Conservation (phyloP, 2,113 vertebrate species). For the Nibea albiflora region DNA sequence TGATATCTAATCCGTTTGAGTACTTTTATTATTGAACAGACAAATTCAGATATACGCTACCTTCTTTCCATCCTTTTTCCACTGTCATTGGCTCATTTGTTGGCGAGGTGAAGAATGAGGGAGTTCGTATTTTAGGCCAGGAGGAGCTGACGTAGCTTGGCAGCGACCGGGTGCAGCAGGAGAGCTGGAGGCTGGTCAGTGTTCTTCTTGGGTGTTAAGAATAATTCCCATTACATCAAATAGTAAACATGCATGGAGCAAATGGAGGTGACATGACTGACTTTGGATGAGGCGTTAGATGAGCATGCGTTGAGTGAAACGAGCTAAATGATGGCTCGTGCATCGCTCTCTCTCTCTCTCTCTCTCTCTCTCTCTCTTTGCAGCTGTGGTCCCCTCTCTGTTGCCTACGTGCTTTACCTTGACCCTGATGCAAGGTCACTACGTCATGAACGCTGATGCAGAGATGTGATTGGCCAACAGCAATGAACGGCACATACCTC, state of each 20-base stretch:
- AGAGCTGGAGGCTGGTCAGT: conserved; percentile 3
- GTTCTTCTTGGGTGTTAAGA: conserved; percentile 22
- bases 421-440: conserved; percentile 58
- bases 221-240: conserved; percentile 56
- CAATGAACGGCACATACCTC: conserved; percentile 45
- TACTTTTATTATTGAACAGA: conserved; percentile 30
- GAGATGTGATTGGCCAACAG: conserved; percentile 54
- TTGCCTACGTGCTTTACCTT: conserved; percentile 31
- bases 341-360: conserved; percentile 23
- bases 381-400: conserved; percentile 65
- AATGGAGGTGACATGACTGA: conserved; percentile 52
- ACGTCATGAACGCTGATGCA: conserved; percentile 24
- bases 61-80: background rate
- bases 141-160: conserved; percentile 33
- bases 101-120: conserved; percentile 16
- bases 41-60: conserved; percentile 11
- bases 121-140: conserved; percentile 26
- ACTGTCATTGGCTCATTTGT: background rate
- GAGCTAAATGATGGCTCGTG: conserved; percentile 35
- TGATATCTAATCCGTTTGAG: conserved; percentile 2
- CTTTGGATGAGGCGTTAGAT: conserved; percentile 55
- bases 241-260: conserved; percentile 30
- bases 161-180: conserved; percentile 30
- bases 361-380: conserved; percentile 41
- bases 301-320: conserved; percentile 67